These are phyloP conservation scores for Podarcis muralis DNA, from an alignment of 2,113 vertebrate genomes.

Conservation along the genomic window DNA sequence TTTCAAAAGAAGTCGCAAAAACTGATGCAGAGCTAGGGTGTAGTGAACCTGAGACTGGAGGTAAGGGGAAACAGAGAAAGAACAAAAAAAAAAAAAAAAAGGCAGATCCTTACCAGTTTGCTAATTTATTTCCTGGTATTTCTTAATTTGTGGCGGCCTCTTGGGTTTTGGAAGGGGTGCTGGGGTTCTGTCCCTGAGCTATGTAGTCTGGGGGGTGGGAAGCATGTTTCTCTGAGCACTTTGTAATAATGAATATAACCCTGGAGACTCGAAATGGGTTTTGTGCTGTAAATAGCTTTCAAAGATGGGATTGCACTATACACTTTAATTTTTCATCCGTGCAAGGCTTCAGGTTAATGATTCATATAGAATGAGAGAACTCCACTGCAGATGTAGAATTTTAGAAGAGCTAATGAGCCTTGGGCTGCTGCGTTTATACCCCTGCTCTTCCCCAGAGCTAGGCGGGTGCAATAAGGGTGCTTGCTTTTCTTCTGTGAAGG, in stretches of 20 bases:
- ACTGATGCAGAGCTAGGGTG: too few relatives aligned
- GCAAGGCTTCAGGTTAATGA: conserved; percentile 31
- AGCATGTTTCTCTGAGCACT: background rate
- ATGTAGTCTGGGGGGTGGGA: background rate
- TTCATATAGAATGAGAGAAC: conserved; percentile 42
- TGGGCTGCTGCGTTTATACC: conserved; percentile 20
- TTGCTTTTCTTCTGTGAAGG: conserved; percentile 25
- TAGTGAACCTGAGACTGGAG: too few relatives aligned
- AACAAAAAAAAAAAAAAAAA: too few relatives aligned
- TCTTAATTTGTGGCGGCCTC: background rate
- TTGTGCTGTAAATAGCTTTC: conserved; percentile 38
- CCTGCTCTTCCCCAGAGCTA: background rate
- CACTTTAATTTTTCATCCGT: conserved; percentile 39
- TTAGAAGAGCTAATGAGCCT: conserved; percentile 25
- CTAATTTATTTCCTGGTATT: conserved; percentile 15
- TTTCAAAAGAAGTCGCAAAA: too few relatives aligned
- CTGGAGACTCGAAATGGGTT: background rate
- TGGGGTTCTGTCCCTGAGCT: background rate
- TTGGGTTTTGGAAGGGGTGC: background rate
- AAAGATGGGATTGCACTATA: background rate
- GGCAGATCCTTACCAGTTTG: background rate
- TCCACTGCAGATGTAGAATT: conserved; percentile 22
- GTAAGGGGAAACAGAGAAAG: too few relatives aligned
- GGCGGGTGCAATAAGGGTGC: background rate
- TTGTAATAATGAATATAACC: background rate